Evolutionary conservation across 2,888 invertebrate species (phyloP), one percentile per base, ranked within the genome.

Genomic region (Tenthredo amoena): DNA sequence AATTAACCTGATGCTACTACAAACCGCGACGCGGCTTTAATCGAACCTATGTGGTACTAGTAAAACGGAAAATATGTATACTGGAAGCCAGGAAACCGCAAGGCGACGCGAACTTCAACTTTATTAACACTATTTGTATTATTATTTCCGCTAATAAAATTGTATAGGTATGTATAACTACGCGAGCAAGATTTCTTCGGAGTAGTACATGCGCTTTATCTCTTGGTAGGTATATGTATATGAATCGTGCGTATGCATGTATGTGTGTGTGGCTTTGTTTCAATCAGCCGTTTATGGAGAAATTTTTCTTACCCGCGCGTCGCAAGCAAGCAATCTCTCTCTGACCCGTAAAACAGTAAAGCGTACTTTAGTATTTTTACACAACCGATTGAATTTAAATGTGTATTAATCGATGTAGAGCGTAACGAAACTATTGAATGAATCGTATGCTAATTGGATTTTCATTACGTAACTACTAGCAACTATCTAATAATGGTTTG

Each of bases 221-320:
- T 71, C 21, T 71, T 5, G 34, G 5, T 34, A n/a, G n/a, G 71
- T 71, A 37, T 71, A n/a, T 71, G 31, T 71, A 68, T 5, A 31
- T 26, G 7, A 68, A 15, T 21, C 68, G 10, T 65, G 10, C 21
- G 21, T 26, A 47, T 76, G 47, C 15, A 76, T 26, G 47, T 21
- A 47, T 31, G 31, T 7, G 50, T 18, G n/a, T 10, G 43, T 34
- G 31, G 40, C 43, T 74, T 74, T 31, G 71, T 71, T 31, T 74
- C 72, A 74, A 74, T 58, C 58, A 79, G n/a, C 58, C 79, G 79
- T 79, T 58, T 79, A 79, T 79, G 79, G 79, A 62, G 37, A 37
- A 58, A 58, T 79, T 79, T 79, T 79, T 62, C 58, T 58, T 79
- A 79, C 77, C 77, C 79, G 55, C 79, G 79, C 72, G 72, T 74